Percentiles rank a stretch among this genome's conserved stretches.
phyloP scores from a whole-genome alignment of 2,113 vertebrate species.

The Sapajus apella region DNA sequence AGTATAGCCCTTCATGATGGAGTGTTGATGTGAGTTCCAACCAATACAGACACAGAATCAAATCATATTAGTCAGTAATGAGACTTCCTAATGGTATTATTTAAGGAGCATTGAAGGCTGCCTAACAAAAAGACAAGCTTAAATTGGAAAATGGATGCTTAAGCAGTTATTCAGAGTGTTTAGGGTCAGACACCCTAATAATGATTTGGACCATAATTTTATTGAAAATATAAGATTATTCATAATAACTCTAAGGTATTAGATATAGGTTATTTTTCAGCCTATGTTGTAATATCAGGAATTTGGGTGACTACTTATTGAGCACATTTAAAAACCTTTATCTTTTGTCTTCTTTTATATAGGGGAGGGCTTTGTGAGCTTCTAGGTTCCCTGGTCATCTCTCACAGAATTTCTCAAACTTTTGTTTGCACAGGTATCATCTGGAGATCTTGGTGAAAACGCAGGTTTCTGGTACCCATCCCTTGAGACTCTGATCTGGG shows the following conservation, averaged over 20 bases:
- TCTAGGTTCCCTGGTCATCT: not conserved
- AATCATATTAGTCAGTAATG: not conserved
- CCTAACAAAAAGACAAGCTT: not conserved
- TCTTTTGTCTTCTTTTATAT: not conserved
- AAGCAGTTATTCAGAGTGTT: not conserved
- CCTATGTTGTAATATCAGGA: not conserved
- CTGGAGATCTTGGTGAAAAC: not conserved
- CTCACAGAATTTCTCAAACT: conserved; percentile 31
- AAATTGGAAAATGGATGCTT: not conserved
- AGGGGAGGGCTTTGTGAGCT: not conserved
- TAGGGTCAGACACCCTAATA: not conserved
- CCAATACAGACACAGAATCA: not conserved
- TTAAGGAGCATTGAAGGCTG: not conserved
- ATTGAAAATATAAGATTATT: not conserved
- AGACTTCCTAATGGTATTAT: not conserved
- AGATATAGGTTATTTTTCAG: not conserved
- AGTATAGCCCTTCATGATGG: not conserved
- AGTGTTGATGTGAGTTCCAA: not conserved
- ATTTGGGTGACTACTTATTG: not conserved
- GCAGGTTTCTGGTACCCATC: not conserved
- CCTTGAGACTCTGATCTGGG: not conserved
- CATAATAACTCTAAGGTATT: not conserved
- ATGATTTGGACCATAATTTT: not conserved
- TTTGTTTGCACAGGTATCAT: not conserved
- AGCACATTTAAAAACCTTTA: not conserved